Evolutionary conservation across 2,113 vertebrate species (phyloP), one percentile per base, ranked within the genome.

Genomic region (Hippocampus zosterae): DNA sequence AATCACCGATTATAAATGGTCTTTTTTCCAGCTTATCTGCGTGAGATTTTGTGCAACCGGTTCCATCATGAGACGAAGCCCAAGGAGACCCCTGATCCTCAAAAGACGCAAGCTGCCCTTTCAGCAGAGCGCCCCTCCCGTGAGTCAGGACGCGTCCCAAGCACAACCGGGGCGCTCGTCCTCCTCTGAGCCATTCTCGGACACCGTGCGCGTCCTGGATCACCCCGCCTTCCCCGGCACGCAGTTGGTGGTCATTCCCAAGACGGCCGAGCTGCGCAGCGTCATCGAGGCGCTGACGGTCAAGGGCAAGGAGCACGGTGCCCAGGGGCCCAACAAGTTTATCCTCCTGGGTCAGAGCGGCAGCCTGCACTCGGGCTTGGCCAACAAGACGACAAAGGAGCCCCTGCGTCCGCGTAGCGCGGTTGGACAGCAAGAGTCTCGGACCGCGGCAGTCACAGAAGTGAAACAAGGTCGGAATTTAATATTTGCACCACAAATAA

Each of bases 81-180:
- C 96, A 67, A 87, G 89, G 70, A 94, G 95, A 91, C 97, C 97
- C 69, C 81, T 98, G 77, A 99, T 99, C 91, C 95, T 99, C 42
- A 96, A 95, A 82, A 94, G 95, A 88, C 90, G 95, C 78, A 96
- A 94, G 79, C 72, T 94, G 59, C 89, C 92, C 29, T 93, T 95
- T 77, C 88, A 93, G 27, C 90, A 69, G 79, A 89, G 79, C 78
- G 88, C 91, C 12, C 33, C 50, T 0, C 33, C 75, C 3, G 33
- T 75, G 67, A 84, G 84, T 67, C 87, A 88, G 5, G 65, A 42
- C 37, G 69, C 67, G 64, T 19, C 42, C 84, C 72, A 73, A 78
- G 55, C 63, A 84, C 16, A 33, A 27, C 53, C 85, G 8, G 1
- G 76, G 6, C 65, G 77, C 69, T 3, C 78, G 1, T 63, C 57